These are phyloP conservation scores for Aratinga solstitialis DNA, from an alignment of 2,797 vertebrate species.

Conservation along the genomic window DNA sequence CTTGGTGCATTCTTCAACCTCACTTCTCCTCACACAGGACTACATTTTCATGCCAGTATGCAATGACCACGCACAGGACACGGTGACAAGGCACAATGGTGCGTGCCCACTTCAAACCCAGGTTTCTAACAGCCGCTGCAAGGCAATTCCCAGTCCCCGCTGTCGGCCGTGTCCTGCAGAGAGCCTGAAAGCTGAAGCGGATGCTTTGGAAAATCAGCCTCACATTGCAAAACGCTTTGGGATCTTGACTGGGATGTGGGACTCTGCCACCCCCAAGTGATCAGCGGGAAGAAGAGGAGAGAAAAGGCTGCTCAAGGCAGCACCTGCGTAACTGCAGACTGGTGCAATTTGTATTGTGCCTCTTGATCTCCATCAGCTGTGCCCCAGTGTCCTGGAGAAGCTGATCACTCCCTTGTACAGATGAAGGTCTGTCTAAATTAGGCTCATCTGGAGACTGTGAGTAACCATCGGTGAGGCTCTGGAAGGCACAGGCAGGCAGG, in stretches of 20 bases:
- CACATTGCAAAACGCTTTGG: accelerated
- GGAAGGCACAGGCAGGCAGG: accelerated
- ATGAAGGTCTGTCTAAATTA: background rate
- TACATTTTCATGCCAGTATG: accelerated
- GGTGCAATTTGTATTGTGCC: background rate
- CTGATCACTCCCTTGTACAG: background rate
- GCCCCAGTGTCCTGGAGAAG: background rate
- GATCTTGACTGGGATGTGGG: background rate
- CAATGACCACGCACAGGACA: accelerated
- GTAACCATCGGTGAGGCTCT: accelerated
- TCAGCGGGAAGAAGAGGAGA: background rate
- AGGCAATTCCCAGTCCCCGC: background rate
- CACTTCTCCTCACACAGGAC: accelerated
- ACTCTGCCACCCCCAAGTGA: conserved; percentile 43
- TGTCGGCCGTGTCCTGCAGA: accelerated
- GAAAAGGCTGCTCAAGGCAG: background rate
- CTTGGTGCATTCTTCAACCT: background rate
- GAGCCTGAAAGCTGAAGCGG: accelerated
- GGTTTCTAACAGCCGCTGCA: background rate
- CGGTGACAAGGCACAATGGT: accelerated
- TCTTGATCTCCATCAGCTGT: background rate
- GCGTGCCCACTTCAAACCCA: background rate
- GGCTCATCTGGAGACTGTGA: background rate
- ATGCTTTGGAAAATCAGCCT: background rate
- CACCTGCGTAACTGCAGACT: accelerated